Conservation (phyloP, 2,797 vertebrate species). For the Buceros bicornis region DNA sequence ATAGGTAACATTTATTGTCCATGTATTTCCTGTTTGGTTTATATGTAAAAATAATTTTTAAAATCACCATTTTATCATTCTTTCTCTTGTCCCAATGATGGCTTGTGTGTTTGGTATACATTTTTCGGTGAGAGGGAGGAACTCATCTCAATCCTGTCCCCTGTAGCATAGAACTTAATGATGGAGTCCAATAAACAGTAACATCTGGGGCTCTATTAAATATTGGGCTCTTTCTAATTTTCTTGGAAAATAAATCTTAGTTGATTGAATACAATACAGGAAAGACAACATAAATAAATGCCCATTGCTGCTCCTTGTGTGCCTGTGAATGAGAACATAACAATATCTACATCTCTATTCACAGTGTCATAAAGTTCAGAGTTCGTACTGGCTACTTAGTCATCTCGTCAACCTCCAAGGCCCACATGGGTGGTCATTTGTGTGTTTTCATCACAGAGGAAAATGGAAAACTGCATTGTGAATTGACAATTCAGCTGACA, state of each 20-base stretch:
- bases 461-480: neutral
- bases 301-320: neutral
- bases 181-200: neutral
- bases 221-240: neutral
- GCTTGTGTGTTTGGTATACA: neutral
- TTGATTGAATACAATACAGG: neutral
- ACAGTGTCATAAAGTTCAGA: neutral
- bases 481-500: neutral
- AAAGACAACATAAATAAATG: neutral
- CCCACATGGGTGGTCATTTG: neutral
- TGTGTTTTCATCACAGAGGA: neutral
- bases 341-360: neutral
- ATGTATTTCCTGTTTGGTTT: neutral
- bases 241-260: neutral
- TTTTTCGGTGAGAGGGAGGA: neutral
- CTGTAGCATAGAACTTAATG: neutral
- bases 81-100: neutral
- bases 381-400: neutral
- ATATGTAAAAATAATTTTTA: neutral
- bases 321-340: neutral
- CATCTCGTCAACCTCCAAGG: neutral
- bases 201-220: neutral
- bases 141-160: neutral
- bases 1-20: neutral
- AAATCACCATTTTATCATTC: accelerated